Percentiles rank a stretch among this genome's conserved stretches.
Conservation (phyloP, 2,113 vertebrate species). For the Mionectes macconnelli region DNA sequence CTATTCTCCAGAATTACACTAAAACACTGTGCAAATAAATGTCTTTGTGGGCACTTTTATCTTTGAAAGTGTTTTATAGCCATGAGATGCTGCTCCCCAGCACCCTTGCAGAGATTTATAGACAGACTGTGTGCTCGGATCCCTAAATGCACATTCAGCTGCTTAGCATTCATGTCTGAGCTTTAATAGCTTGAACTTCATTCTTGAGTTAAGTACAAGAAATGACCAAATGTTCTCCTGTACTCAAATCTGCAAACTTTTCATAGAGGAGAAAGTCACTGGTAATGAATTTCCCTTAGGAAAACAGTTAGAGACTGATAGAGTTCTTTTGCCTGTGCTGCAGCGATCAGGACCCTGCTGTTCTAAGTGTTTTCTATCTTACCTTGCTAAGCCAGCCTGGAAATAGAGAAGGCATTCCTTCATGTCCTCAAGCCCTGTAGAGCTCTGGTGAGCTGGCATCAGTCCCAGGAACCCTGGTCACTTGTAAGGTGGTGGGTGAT, state of each 20-base stretch:
- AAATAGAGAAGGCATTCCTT: neutral
- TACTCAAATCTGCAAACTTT: neutral
- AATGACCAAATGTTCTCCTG: neutral
- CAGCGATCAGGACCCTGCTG: fast-evolving
- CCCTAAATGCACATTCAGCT: neutral
- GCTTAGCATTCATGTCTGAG: neutral
- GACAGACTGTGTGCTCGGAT: neutral
- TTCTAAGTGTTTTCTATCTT: neutral
- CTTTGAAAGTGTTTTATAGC: constrained; percentile 7
- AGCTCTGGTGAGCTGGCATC: neutral
- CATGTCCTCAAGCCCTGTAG: neutral
- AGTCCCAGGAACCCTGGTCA: neutral
- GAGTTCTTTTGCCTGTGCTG: neutral
- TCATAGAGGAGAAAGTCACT: neutral
- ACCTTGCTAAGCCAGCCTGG: neutral
- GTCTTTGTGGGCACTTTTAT: neutral
- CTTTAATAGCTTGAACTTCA: neutral
- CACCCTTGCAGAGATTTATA: neutral
- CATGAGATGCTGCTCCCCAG: neutral
- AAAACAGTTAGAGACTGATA: neutral
- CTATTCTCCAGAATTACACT: neutral
- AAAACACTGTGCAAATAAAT: neutral
- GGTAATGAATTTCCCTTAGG: neutral
- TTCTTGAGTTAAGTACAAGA: neutral
- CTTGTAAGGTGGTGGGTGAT: neutral